Evolutionary conservation across 2,797 vertebrate species (phyloP).

Genomic region (Telmatherina bonti): DNA sequence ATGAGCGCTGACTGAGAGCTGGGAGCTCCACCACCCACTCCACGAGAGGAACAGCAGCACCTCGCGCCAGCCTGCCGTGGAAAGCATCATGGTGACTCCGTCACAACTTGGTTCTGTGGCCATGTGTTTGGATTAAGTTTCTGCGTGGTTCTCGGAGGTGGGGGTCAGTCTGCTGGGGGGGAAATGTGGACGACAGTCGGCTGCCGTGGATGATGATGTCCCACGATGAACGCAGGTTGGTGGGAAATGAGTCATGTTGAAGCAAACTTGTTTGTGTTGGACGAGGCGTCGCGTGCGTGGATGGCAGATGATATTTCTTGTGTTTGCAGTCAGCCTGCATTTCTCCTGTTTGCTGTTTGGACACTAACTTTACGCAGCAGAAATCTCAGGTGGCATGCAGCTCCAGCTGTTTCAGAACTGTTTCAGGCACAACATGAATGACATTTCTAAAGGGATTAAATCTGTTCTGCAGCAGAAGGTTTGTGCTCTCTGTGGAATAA

Average conservation of each 20-base stretch:
- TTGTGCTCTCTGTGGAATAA: background rate
- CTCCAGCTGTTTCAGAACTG: too few relatives aligned
- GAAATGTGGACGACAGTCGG: slow-evolving; percentile 70
- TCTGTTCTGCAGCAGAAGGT: background rate
- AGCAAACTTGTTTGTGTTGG: background rate
- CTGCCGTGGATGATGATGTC: slow-evolving; percentile 79
- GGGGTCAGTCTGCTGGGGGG: slow-evolving; percentile 50
- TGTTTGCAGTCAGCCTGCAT: slow-evolving; percentile 1
- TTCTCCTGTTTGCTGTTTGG: background rate
- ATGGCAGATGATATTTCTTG: background rate
- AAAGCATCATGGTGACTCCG: slow-evolving; percentile 11
- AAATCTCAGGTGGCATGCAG: too few relatives aligned
- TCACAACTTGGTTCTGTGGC: slow-evolving; percentile 19
- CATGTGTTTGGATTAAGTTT: slow-evolving; percentile 71
- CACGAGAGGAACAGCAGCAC: slow-evolving; percentile 29
- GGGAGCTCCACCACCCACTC: slow-evolving; percentile 30
- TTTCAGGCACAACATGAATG: too few relatives aligned
- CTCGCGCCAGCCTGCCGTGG: slow-evolving; percentile 21
- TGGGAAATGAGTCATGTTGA: background rate
- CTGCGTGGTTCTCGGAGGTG: slow-evolving; percentile 27
- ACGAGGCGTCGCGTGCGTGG: background rate
- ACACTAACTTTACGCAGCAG: too few relatives aligned
- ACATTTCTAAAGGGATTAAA: too few relatives aligned
- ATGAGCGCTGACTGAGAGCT: slow-evolving; percentile 48
- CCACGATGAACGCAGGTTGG: slow-evolving; percentile 85